Base-by-base conservation (phyloP, 2,888 invertebrate species). In the Auanema sp. region DNA sequence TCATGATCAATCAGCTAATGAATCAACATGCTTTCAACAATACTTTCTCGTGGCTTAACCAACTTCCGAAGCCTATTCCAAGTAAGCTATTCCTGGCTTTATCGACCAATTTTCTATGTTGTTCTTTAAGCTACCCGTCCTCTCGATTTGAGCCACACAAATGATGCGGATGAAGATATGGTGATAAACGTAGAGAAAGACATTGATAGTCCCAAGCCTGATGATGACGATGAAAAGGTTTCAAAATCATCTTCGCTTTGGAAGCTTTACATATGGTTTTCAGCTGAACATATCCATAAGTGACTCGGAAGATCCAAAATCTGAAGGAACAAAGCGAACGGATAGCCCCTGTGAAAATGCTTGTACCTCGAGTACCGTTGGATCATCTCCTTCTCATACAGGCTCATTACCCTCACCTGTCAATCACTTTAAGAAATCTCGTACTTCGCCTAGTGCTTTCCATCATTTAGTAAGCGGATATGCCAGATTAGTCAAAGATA, bases 61-160 rank as follows among this genome's bases (percentile, higher is more conserved):
- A 49, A 3, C 65, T 72, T 10, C 72, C 72, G 16, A 72, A 68
- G 56, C 72, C 72, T 0, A 66, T 72, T 55, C 68, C 72, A 8
- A 72, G 68, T 71, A 47, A 47, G 47, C 47, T 18, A 5, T 47
- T 47, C 47, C 16, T 16, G 47, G 4, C 47, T 47, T 16, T 16
- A 3, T 47, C 21, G 52, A n/a, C 24, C 2, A n/a, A 1, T 33
- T 23, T 16, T 53, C 23, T 18, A 8, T 8, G 12, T 24, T 18
- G 33, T 53, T 14, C 10, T 58, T 59, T 52, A 11, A 59, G 59
- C 60, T 10, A 60, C 60, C 6, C 42, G 60, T 11, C 60, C 60
- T n/a, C 33, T 60, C 24, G 60, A 60, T 11, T 40, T 60, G 8
- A 54, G 42, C 33, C 21, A 16, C 12, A 42, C 54, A 41, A 21